phyloP scores from a whole-genome alignment of 2,797 vertebrate species.

The Leuciscus waleckii region DNA sequence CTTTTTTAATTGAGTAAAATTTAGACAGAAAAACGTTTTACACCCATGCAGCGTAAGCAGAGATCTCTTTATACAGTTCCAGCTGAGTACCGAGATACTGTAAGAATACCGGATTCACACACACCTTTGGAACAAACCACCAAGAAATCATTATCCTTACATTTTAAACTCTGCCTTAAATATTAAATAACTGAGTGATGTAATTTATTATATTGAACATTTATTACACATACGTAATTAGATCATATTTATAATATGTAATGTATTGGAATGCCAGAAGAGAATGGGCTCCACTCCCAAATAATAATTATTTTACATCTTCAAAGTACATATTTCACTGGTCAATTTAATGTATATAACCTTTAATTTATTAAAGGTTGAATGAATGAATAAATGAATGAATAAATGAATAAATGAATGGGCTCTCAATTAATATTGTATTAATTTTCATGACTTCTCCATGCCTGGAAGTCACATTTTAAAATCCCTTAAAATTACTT shows the following conservation, averaged over 20 bases:
- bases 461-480: neutral
- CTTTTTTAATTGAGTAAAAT: conserved; percentile 8
- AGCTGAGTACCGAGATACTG: neutral
- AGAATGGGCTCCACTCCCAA: neutral
- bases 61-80: neutral
- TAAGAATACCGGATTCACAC: neutral
- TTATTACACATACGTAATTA: neutral
- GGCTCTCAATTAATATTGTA: neutral
- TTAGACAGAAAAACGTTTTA: neutral
- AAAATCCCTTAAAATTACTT: neutral
- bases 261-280: neutral
- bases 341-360: neutral
- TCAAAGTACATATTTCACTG: neutral
- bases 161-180: neutral
- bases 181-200: neutral
- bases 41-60: neutral
- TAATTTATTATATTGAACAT: neutral
- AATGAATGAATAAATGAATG: neutral
- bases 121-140: neutral
- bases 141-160: neutral
- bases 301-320: neutral
- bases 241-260: neutral
- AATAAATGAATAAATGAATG: no score
- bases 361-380: no score
- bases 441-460: neutral